Evolutionary conservation across 1,140 invertebrate genomes (phyloP).

Genomic region (Papilio polyxenes): DNA sequence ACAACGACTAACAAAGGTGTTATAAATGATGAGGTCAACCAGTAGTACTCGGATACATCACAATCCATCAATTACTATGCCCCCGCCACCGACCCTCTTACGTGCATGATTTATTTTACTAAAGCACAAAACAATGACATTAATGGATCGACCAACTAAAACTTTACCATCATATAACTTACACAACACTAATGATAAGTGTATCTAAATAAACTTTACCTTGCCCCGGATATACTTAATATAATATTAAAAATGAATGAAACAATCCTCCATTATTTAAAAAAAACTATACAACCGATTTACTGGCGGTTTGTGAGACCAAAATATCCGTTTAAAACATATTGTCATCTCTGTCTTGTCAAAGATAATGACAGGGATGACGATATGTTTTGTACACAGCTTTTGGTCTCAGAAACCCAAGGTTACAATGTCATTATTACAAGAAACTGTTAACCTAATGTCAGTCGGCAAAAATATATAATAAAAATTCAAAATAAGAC

Average conservation of each 20-base stretch:
- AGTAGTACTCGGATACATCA: conserved; percentile 37
- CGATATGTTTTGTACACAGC: too few relatives aligned
- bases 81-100: conserved; percentile 37
- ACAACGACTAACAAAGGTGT: conserved; percentile 36
- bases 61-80: conserved; percentile 44
- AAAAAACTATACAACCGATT: too few relatives aligned
- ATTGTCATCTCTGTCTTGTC: too few relatives aligned
- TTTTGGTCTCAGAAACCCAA: too few relatives aligned
- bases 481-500: background rate
- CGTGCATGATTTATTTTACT: conserved; percentile 42
- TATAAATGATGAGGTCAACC: conserved; percentile 41
- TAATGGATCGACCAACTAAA: conserved; percentile 17
- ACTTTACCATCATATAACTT: background rate
- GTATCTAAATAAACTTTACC: background rate
- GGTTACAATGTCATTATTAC: too few relatives aligned
- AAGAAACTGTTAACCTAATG: too few relatives aligned
- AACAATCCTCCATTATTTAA: too few relatives aligned
- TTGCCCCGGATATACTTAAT: background rate
- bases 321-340: too few relatives aligned
- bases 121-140: conserved; percentile 12
- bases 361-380: too few relatives aligned
- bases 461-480: background rate
- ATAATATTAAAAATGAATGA: too few relatives aligned
- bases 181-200: background rate
- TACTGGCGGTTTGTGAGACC: too few relatives aligned